These are phyloP conservation scores for Megalops atlanticus DNA, from an alignment of 2,113 vertebrate species.

Conservation along the genomic window DNA sequence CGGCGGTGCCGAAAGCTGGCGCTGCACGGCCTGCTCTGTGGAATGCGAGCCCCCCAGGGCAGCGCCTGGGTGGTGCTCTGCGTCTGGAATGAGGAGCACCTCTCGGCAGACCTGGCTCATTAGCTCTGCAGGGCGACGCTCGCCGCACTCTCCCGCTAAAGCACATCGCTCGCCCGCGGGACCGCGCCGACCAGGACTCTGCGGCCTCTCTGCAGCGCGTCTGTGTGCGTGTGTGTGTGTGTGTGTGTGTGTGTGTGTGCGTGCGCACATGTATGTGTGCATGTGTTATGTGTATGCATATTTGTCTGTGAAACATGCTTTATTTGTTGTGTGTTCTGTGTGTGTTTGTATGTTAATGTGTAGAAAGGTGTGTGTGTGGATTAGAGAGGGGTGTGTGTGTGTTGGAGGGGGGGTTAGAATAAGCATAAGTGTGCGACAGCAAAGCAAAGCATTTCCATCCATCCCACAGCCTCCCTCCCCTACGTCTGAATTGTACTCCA, in stretches of 20 bases:
- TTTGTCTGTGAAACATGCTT: background rate
- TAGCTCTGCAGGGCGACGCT: background rate
- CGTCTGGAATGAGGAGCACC: slow-evolving; percentile 35
- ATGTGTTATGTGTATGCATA: slow-evolving; percentile 12
- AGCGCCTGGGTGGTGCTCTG: background rate
- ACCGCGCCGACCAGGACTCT: background rate
- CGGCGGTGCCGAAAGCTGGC: background rate
- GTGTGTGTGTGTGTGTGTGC: background rate
- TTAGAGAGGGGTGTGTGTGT: slow-evolving; percentile 15
- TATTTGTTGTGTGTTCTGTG: background rate
- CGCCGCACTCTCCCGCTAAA: background rate
- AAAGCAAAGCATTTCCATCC: no score
- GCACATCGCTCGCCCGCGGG: background rate
- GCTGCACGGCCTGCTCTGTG: background rate
- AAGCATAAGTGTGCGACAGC: no score
- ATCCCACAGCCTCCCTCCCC: background rate
- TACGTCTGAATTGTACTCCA: background rate
- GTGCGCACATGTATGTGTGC: no score
- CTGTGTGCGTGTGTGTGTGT: slow-evolving; percentile 9
- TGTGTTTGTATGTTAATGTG: slow-evolving; percentile 3
- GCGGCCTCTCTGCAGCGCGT: slow-evolving; percentile 7
- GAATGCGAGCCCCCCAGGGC: no score
- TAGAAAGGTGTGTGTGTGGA: background rate
- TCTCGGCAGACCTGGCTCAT: slow-evolving; percentile 44
- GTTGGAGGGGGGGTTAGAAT: no score